Evolutionary conservation across 2,888 invertebrate species (phyloP).

Genomic region (Cataglyphis livida): DNA sequence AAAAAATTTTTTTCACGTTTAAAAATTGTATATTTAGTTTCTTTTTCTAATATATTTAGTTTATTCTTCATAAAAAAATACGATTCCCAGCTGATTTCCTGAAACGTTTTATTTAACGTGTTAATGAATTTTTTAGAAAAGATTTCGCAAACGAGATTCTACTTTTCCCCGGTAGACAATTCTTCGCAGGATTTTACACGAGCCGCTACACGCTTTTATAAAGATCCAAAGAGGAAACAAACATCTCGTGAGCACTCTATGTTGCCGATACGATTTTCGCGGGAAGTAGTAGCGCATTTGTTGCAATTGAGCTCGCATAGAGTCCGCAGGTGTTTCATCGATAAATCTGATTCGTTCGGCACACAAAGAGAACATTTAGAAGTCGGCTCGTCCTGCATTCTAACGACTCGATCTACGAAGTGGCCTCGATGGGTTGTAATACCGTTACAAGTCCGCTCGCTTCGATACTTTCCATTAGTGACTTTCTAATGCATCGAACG

Average conservation of each 20-base stretch:
- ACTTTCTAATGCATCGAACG: constrained; percentile 17
- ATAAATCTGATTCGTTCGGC: constrained; percentile 63
- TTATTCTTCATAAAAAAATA: not conserved
- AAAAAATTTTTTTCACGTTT: not conserved
- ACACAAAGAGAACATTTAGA: constrained; percentile 52
- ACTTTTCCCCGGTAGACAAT: constrained; percentile 1
- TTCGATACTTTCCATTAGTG: not conserved
- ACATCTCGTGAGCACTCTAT: constrained; percentile 44
- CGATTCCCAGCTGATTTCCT: not conserved
- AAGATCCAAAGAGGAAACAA: constrained; percentile 43
- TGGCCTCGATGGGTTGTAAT: constrained; percentile 12
- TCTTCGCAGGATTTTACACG: not conserved
- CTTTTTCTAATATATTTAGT: not conserved
- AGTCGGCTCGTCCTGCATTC: constrained; percentile 51
- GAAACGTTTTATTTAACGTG: not conserved
- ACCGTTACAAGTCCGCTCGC: not conserved
- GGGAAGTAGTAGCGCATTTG: constrained; percentile 45
- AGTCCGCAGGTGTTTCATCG: constrained; percentile 60
- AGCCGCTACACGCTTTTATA: not conserved
- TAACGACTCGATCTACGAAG: constrained; percentile 54
- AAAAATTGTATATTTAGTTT: not conserved
- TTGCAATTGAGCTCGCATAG: constrained; percentile 40
- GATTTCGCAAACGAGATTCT: constrained; percentile 12
- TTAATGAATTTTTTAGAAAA: not conserved
- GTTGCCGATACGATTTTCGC: constrained; percentile 25